Conservation (phyloP, 2,113 vertebrate genomes). For the Hymenochirus boettgeri region DNA sequence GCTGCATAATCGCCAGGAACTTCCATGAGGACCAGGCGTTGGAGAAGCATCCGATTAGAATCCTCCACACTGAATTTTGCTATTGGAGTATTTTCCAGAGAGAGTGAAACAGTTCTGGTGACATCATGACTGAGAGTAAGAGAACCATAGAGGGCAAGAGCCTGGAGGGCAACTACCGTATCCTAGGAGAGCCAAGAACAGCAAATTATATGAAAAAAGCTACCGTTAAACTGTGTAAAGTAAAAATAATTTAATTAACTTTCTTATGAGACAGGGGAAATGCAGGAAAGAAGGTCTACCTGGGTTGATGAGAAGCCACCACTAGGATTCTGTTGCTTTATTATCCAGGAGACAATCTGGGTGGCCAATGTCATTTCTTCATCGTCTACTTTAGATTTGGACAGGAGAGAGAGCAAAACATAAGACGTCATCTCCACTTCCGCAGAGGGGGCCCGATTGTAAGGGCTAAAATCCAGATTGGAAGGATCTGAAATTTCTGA, state of each 20-base stretch:
- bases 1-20: constrained; percentile 48
- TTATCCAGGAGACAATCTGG: constrained; percentile 71
- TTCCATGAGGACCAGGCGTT: constrained; percentile 43
- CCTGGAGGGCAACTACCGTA: constrained; percentile 65
- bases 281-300: constrained; percentile 53
- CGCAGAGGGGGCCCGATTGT: constrained; percentile 48
- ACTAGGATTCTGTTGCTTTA: constrained; percentile 70
- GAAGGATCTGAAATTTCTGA: constrained; percentile 8
- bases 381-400: constrained; percentile 45
- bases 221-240: no score
- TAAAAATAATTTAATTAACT: no score
- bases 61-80: constrained; percentile 47
- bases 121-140: constrained; percentile 47
- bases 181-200: constrained; percentile 50
- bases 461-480: constrained; percentile 38
- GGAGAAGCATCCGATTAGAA: constrained; percentile 52
- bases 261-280: no score
- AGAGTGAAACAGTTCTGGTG: constrained; percentile 45
- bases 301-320: constrained; percentile 82
- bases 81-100: constrained; percentile 42
- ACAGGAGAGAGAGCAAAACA: constrained; percentile 63
- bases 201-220: background rate
- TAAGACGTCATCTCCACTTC: constrained; percentile 74
- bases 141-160: constrained; percentile 54
- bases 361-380: constrained; percentile 59